Base-by-base conservation (phyloP, 1,140 invertebrate genomes). In the Caenorhabditis latens region DNA sequence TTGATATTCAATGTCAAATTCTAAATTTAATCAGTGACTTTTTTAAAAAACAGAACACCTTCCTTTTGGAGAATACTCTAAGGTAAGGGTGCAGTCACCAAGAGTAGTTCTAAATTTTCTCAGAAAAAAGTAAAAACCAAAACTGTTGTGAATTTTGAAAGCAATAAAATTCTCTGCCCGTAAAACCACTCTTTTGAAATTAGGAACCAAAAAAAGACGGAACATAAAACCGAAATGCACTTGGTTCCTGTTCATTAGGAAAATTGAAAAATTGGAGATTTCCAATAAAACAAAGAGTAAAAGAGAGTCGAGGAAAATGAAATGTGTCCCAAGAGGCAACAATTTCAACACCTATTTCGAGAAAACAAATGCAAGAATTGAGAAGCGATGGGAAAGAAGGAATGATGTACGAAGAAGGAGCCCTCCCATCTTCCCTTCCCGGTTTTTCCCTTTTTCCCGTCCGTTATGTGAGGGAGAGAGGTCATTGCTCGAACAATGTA, bases 401-500 rank as follows among this genome's bases (percentile, higher is more conserved):
- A 79, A 16, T 50, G 71, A 79, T 79, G 71, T 50, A 79, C 71
- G 16, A 71, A 71, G 65, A 71, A 71, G 42, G 42, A 71, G 40
- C 43, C 5, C 46, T 75, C 43, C n/a, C 42, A n/a, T 13, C n/a
- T n/a, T 21, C 24, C 67, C 46, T 43, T 50, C 71, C n/a, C 46
- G 46, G n/a, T 48, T 50, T 79, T 24, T 79, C 65, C 24, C 24
- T 21, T 63, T 9, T 21, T n/a, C 61, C 61, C 14, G 8, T 32
- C 21, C 61, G 61, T 32, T 58, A 58, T 32, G 65, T 19, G 9
- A 79, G 19, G 11, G 8, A 42, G 46, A 79, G 71, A 79, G 71
- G 71, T 79, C 71, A 79, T 79, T 79, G 71, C 71, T 79, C 46
- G 71, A 79, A 79, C 71, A 79, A 79, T 79, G 46, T 50, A 79